A percentile compares a stretch with the other conserved stretches of the same genome.
Evolutionary conservation across 2,888 invertebrate genomes (phyloP).

Genomic region (Bibio marci): DNA sequence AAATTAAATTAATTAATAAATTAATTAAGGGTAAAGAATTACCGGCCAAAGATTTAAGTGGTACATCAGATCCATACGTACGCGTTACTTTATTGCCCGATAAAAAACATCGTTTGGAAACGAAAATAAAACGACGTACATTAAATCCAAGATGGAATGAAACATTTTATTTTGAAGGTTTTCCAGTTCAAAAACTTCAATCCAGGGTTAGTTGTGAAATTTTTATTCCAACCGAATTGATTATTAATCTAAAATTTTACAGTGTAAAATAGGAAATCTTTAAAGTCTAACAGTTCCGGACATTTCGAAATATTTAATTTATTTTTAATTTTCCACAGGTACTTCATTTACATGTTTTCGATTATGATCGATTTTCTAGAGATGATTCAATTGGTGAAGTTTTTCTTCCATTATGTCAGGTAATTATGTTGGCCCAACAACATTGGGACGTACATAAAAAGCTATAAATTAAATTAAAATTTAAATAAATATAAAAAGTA

Average conservation of each 20-base stretch:
- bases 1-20: not conserved
- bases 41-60: constrained; percentile 84
- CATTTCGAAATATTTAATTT: no score
- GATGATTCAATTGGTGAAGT: constrained; percentile 91
- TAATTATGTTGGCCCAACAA: constrained; percentile 26
- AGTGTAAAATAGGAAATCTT: no score
- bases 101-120: constrained; percentile 82
- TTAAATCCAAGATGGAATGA: constrained; percentile 88
- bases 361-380: constrained; percentile 84
- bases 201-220: constrained; percentile 50
- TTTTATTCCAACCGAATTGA: no score
- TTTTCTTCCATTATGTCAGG: constrained; percentile 81
- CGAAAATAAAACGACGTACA: constrained; percentile 80
- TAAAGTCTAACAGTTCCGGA: no score
- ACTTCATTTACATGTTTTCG: constrained; percentile 82
- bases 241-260: no score
- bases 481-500: no score
- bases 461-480: no score
- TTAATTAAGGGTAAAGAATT: constrained; percentile 66
- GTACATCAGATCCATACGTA: constrained; percentile 85
- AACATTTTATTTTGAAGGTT: constrained; percentile 88
- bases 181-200: constrained; percentile 83
- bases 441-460: not conserved
- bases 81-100: constrained; percentile 77
- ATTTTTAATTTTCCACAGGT: constrained; percentile 34